A percentile compares a stretch with the other conserved stretches of the same genome.
These are phyloP conservation scores for Diabrotica undecimpunctata DNA, from an alignment of 1,140 invertebrate species.

Conservation along the genomic window DNA sequence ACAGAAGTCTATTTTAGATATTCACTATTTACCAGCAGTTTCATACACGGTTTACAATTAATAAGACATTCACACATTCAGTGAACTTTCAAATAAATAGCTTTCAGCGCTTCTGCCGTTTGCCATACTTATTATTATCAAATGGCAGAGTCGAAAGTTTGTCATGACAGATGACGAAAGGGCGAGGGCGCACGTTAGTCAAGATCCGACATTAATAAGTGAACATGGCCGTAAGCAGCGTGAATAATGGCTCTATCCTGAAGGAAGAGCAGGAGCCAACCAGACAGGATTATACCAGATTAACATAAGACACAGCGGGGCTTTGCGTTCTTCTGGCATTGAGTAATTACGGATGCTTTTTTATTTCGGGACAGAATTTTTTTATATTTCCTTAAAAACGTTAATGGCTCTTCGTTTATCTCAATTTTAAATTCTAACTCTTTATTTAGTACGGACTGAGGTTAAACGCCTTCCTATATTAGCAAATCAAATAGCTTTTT, in stretches of 20 bases:
- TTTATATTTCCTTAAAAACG: constrained; percentile 13
- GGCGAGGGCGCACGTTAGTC: constrained; percentile 32
- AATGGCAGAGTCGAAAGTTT: constrained; percentile 21
- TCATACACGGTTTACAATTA: not conserved
- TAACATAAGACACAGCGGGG: constrained; percentile 48
- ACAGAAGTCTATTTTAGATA: too few relatives aligned
- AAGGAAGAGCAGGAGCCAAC: constrained; percentile 43
- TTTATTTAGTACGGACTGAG: too few relatives aligned
- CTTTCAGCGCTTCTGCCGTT: constrained; percentile 1
- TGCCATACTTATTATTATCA: constrained; percentile 16
- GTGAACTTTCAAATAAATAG: not conserved
- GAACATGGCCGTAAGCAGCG: constrained; percentile 30
- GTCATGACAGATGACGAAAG: constrained; percentile 37
- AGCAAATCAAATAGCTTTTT: too few relatives aligned
- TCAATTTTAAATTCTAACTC: too few relatives aligned
- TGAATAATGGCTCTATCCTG: constrained; percentile 40
- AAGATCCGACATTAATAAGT: constrained; percentile 36
- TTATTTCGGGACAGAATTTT: constrained; percentile 37
- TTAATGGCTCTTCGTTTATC: too few relatives aligned
- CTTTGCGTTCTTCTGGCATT: constrained; percentile 46
- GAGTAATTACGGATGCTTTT: constrained; percentile 44
- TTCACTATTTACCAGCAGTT: not conserved
- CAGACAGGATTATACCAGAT: constrained; percentile 46
- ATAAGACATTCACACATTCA: not conserved
- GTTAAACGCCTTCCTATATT: too few relatives aligned